A percentile compares a stretch with the other conserved stretches of the same genome.
Evolutionary conservation across 2,797 vertebrate genomes (phyloP).

Genomic region (Eulemur rubriventer): DNA sequence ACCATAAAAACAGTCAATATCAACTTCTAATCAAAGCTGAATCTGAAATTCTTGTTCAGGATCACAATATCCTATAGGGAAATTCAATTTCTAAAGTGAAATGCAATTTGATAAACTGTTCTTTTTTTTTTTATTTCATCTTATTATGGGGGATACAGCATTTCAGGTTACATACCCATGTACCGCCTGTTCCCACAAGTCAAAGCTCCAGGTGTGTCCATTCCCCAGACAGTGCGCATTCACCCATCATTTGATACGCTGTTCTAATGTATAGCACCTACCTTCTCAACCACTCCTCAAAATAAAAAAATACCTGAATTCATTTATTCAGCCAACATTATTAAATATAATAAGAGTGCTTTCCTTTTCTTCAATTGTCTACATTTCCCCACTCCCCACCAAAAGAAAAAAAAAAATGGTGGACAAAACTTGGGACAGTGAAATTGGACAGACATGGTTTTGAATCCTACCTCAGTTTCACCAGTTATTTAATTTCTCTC

Average conservation of each 20-base stretch:
- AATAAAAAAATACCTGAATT: neutral
- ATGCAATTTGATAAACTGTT: neutral
- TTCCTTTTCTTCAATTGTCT: slow-evolving; percentile 40
- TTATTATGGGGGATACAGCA: no score
- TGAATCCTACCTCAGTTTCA: neutral
- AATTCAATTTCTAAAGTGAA: neutral
- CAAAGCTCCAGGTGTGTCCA: no score
- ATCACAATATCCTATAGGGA: neutral
- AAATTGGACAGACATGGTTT: neutral
- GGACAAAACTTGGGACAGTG: neutral
- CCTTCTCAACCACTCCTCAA: neutral
- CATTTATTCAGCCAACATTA: neutral
- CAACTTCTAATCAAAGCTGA: slow-evolving; percentile 5
- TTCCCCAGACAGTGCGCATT: no score
- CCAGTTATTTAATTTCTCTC: neutral
- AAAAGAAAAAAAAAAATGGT: neutral
- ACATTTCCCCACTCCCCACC: neutral
- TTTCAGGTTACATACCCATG: no score
- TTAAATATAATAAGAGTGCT: neutral
- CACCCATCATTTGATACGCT: neutral
- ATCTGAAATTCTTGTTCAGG: slow-evolving; percentile 18
- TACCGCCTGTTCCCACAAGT: no score
- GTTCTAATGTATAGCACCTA: slow-evolving; percentile 10
- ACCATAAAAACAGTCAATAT: neutral
- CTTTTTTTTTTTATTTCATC: neutral